phyloP scores from a whole-genome alignment of 2,888 invertebrate genomes.

The Euzophera pinguis region DNA sequence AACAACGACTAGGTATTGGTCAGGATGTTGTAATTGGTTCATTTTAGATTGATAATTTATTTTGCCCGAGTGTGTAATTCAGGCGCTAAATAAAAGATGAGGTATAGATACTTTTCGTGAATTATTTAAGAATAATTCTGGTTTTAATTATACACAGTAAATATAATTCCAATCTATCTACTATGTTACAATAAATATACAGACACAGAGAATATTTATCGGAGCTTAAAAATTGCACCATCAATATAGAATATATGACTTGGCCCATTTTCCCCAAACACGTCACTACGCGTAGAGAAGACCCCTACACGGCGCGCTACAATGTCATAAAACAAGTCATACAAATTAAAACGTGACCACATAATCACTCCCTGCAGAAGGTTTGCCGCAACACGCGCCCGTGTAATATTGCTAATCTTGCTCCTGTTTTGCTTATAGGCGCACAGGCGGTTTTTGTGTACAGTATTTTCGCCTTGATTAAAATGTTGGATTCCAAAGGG shows the following conservation, averaged over 20 bases:
- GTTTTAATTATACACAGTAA: too few relatives aligned
- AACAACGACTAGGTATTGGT: neutral
- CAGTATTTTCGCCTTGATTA: constrained; percentile 37
- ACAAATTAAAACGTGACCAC: constrained; percentile 73
- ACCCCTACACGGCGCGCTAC: constrained; percentile 26
- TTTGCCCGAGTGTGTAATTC: neutral
- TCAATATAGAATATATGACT: neutral
- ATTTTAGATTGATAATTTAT: constrained; percentile 1
- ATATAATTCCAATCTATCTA: too few relatives aligned
- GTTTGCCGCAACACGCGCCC: constrained; percentile 38
- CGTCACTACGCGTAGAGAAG: constrained; percentile 24
- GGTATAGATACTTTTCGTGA: too few relatives aligned
- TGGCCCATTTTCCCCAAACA: constrained; percentile 2
- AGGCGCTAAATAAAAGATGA: constrained; percentile 2
- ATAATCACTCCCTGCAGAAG: constrained; percentile 49
- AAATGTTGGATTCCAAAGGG: constrained; percentile 26
- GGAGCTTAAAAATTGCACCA: too few relatives aligned
- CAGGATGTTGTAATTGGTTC: constrained; percentile 6
- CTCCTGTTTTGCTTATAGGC: constrained; percentile 18
- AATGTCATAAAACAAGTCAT: constrained; percentile 54
- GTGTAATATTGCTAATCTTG: constrained; percentile 35
- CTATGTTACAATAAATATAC: too few relatives aligned
- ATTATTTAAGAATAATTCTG: too few relatives aligned
- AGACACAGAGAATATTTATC: too few relatives aligned
- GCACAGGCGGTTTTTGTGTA: constrained; percentile 33